Evolutionary conservation across 2,888 invertebrate genomes (phyloP).

Genomic region (Caenorhabditis sp.): DNA sequence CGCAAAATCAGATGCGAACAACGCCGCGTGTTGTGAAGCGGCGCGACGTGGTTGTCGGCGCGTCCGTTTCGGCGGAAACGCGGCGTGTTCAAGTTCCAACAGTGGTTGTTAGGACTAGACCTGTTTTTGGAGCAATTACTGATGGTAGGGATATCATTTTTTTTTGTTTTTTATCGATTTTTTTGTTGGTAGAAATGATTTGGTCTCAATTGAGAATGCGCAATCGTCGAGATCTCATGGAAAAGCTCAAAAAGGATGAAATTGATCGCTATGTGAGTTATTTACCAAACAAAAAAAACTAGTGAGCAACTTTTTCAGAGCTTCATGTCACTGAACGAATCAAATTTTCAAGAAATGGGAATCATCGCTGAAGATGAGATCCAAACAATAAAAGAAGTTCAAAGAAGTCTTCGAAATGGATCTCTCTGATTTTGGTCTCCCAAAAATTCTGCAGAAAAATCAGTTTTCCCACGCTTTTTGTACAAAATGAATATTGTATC

Average conservation of each 20-base stretch:
- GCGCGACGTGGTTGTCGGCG: slow-evolving; percentile 24
- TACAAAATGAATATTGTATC: no score
- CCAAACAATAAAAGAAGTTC: slow-evolving; percentile 19
- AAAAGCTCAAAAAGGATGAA: slow-evolving; percentile 19
- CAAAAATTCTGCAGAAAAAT: no score
- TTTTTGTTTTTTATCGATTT: neutral
- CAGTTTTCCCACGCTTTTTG: no score
- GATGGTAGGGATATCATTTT: neutral
- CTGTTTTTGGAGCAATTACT: neutral
- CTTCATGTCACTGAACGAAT: slow-evolving; percentile 17
- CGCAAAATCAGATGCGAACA: slow-evolving; percentile 41
- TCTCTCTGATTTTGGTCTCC: slow-evolving; percentile 4
- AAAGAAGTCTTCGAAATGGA: slow-evolving; percentile 5
- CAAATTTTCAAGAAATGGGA: slow-evolving; percentile 13
- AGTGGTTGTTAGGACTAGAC: slow-evolving; percentile 9
- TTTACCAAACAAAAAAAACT: neutral
- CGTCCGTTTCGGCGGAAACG: slow-evolving; percentile 10
- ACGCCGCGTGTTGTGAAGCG: slow-evolving; percentile 51
- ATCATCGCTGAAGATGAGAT: slow-evolving; percentile 16
- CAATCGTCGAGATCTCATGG: slow-evolving; percentile 14
- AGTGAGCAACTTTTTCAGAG: slow-evolving; percentile 22
- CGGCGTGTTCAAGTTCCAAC: slow-evolving; percentile 24
- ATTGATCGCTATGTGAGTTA: slow-evolving; percentile 29
- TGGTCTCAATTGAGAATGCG: slow-evolving; percentile 21
- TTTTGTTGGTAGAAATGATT: slow-evolving; percentile 31